phyloP scores from a whole-genome alignment of 2,113 vertebrate species.

The Chaenocephalus aceratus region DNA sequence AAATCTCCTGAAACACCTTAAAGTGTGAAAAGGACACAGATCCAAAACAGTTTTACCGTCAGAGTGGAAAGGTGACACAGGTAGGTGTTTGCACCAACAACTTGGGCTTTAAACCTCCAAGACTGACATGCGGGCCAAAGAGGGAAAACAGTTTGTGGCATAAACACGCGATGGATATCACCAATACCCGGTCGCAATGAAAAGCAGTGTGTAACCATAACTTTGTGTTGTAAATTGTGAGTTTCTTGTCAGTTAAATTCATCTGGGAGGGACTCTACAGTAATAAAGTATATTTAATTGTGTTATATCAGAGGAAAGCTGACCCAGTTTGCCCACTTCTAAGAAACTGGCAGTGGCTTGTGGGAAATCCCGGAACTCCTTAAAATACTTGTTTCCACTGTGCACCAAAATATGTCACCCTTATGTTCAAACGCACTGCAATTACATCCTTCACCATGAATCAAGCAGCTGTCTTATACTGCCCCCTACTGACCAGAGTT shows the following conservation, averaged over 20 bases:
- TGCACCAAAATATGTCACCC: background rate
- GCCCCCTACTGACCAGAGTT: slow-evolving; percentile 32
- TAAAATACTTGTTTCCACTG: background rate
- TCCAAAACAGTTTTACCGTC: background rate
- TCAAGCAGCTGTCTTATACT: slow-evolving; percentile 1
- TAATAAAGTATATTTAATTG: background rate
- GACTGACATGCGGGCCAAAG: background rate
- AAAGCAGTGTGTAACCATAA: background rate
- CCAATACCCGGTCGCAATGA: background rate
- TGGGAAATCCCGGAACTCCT: slow-evolving; percentile 9
- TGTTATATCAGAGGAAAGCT: background rate
- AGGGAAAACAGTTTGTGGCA: background rate
- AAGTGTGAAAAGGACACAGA: background rate
- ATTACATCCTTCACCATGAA: background rate
- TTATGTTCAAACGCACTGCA: background rate
- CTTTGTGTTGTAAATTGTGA: background rate
- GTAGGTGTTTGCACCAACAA: slow-evolving; percentile 34
- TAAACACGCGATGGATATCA: slow-evolving; percentile 15
- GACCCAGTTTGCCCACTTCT: background rate
- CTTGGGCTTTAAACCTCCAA: background rate
- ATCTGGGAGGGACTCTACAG: background rate
- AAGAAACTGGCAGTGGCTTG: background rate
- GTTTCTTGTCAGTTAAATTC: background rate
- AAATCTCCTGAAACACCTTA: slow-evolving; percentile 2
- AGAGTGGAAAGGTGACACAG: background rate